Conservation (phyloP, 2,888 invertebrate species). For the Lepetodrilus schrolli region DNA sequence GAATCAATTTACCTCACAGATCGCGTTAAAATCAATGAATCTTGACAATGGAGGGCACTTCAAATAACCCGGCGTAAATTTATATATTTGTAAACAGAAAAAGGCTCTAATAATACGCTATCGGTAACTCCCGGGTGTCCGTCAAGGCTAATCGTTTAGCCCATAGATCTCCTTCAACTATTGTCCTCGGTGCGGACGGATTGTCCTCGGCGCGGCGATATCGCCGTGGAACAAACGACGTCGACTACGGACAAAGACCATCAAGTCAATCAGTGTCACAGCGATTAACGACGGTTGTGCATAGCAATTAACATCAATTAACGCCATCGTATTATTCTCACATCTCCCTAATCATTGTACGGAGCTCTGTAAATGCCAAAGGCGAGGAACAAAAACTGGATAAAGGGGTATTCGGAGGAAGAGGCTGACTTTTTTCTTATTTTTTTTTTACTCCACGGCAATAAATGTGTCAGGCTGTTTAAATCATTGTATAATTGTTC, state of each 20-base stretch:
- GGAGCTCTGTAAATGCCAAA: not conserved
- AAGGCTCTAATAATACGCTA: too few species aligned
- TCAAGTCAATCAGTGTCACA: slow-evolving; percentile 12
- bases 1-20: too few species aligned
- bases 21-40: too few species aligned
- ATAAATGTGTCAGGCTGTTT: slow-evolving; percentile 5
- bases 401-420: too few species aligned
- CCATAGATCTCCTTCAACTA: not conserved
- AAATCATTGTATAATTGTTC: slow-evolving; percentile 23
- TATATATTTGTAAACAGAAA: too few species aligned
- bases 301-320: slow-evolving; percentile 19
- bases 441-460: not conserved
- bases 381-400: not conserved
- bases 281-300: slow-evolving; percentile 5
- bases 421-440: too few species aligned
- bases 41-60: too few species aligned
- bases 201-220: not conserved
- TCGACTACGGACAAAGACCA: not conserved
- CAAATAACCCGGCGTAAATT: too few species aligned
- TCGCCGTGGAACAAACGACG: not conserved
- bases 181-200: not conserved
- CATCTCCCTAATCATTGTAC: not conserved
- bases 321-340: slow-evolving; percentile 12
- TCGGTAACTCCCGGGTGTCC: too few species aligned
- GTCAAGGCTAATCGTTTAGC: not conserved